Percentiles rank a stretch among this genome's conserved stretches.
phyloP scores from a whole-genome alignment of 2,888 invertebrate species.

The Crocallis elinguaria region DNA sequence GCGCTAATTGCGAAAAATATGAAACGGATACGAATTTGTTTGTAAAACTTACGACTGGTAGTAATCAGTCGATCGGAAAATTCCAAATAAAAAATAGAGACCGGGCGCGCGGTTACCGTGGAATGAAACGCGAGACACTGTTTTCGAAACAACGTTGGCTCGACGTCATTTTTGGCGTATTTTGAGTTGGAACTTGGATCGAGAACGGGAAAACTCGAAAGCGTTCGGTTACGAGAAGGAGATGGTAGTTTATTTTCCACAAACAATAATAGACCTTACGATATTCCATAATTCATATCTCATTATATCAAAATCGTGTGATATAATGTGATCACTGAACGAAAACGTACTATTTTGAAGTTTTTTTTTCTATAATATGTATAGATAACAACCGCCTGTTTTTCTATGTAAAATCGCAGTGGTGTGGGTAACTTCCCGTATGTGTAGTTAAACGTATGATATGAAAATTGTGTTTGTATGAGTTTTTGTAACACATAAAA shows the following conservation, averaged over 20 bases:
- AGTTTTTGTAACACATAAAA: conserved; percentile 69
- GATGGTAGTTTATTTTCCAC: conserved; percentile 55
- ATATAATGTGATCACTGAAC: conserved; percentile 58
- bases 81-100: conserved; percentile 81
- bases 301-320: conserved; percentile 61
- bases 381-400: conserved; percentile 72
- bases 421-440: conserved; percentile 77
- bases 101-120: conserved; percentile 73
- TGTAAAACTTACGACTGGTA: conserved; percentile 78
- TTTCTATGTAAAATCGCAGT: conserved; percentile 73
- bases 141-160: conserved; percentile 81
- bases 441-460: conserved; percentile 71
- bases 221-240: conserved; percentile 76
- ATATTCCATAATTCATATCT: conserved; percentile 59
- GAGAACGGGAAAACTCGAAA: conserved; percentile 84
- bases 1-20: conserved; percentile 80
- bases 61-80: conserved; percentile 87
- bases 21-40: conserved; percentile 79
- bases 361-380: conserved; percentile 76
- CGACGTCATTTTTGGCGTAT: conserved; percentile 85
- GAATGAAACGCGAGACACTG: conserved; percentile 80
- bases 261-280: conserved; percentile 70
- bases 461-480: conserved; percentile 59
- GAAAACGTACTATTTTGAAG: conserved; percentile 82
- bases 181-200: conserved; percentile 83